A percentile compares a stretch with the other conserved stretches of the same genome.
These are phyloP conservation scores for Palaemon carinicauda DNA, from an alignment of 1,140 invertebrate genomes.

Conservation along the genomic window DNA sequence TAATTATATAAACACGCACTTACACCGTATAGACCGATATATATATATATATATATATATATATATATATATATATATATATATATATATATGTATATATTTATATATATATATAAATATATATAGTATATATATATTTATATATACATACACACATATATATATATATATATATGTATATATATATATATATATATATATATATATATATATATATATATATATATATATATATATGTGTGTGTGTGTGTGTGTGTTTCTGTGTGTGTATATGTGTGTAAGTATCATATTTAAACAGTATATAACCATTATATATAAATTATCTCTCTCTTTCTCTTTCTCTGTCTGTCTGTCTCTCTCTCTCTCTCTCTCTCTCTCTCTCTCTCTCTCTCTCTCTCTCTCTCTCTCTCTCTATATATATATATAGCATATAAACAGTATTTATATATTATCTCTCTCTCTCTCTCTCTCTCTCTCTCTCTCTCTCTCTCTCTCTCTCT, in stretches of 20 bases:
- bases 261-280: no score
- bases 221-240: background rate
- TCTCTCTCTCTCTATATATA: no score
- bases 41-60: background rate
- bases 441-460: no score
- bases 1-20: background rate
- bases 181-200: background rate
- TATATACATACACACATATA: background rate
- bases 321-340: no score
- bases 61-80: constrained; percentile 2
- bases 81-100: background rate
- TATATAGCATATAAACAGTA: no score
- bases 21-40: background rate
- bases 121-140: background rate
- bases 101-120: background rate
- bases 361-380: no score
- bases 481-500: no score
- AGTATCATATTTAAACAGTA: background rate
- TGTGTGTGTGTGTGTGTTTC: background rate
- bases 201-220: background rate
- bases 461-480: no score
- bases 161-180: background rate
- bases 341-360: no score
- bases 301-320: no score
- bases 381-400: no score